Evolutionary conservation across 1,140 invertebrate genomes (phyloP).

Genomic region (Ceratosolen fusciceps): DNA sequence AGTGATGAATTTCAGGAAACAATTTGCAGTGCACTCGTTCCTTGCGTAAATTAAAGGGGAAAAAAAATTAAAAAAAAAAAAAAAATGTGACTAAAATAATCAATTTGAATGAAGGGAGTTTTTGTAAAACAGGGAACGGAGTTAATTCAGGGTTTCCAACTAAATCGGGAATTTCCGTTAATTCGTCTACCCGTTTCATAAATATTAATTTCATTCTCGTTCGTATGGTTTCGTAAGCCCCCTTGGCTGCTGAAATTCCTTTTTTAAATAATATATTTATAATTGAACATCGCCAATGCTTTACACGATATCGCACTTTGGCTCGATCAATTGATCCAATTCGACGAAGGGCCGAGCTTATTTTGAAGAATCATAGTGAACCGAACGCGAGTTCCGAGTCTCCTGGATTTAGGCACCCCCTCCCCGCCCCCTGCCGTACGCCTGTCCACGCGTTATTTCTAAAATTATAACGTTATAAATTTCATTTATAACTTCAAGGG

Average conservation of each 20-base stretch:
- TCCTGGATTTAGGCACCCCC: no score
- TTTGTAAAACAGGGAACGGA: neutral
- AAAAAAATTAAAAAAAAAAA: no score
- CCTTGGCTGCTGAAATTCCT: no score
- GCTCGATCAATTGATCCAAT: neutral
- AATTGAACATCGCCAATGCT: constrained; percentile 3
- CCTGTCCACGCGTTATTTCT: no score
- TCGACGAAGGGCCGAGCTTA: neutral
- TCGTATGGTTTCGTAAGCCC: neutral
- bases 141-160: neutral
- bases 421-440: no score
- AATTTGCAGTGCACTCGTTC: no score
- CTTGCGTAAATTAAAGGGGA: no score
- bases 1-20: no score
- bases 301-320: neutral
- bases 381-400: no score
- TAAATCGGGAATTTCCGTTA: constrained; percentile 3
- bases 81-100: neutral
- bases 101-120: neutral
- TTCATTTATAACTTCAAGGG: no score
- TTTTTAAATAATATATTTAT: neutral
- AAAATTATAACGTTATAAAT: no score
- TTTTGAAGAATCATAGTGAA: no score
- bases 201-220: constrained; percentile 6
- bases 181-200: neutral